phyloP scores from a whole-genome alignment of 2,113 vertebrate species.

The Phrynocephalus versicolor region DNA sequence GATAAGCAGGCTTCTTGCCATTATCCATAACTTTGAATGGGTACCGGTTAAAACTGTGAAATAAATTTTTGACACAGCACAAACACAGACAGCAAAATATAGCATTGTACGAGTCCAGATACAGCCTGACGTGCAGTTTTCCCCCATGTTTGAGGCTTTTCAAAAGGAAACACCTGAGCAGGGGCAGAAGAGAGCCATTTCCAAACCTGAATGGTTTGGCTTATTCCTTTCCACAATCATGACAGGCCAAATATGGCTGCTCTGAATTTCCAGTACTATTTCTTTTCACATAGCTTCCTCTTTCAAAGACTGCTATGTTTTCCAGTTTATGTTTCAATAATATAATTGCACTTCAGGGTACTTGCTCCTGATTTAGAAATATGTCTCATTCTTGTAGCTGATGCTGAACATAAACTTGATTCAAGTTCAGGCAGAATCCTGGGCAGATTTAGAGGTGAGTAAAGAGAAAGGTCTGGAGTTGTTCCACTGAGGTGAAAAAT shows the following conservation, averaged over 20 bases:
- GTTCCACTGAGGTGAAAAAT: constrained; percentile 37
- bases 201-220: too few species aligned
- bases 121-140: not conserved
- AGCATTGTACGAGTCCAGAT: too few species aligned
- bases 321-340: not conserved
- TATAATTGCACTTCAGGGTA: constrained; percentile 5
- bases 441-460: constrained; percentile 90
- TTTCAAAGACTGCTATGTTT: not conserved
- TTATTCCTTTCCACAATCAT: too few species aligned
- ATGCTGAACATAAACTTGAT: constrained; percentile 85
- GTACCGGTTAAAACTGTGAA: too few species aligned
- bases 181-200: not conserved
- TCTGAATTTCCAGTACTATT: not conserved
- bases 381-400: constrained; percentile 74
- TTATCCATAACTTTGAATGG: too few species aligned
- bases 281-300: not conserved
- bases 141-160: not conserved
- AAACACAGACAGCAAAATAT: too few species aligned
- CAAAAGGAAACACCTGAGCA: not conserved
- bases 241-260: not conserved
- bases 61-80: too few species aligned
- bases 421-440: constrained; percentile 87
- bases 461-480: constrained; percentile 26
- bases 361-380: constrained; percentile 57
- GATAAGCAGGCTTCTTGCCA: too few species aligned